Base-by-base conservation (phyloP, 2,797 vertebrate genomes). In the Fistularia commersonii region DNA sequence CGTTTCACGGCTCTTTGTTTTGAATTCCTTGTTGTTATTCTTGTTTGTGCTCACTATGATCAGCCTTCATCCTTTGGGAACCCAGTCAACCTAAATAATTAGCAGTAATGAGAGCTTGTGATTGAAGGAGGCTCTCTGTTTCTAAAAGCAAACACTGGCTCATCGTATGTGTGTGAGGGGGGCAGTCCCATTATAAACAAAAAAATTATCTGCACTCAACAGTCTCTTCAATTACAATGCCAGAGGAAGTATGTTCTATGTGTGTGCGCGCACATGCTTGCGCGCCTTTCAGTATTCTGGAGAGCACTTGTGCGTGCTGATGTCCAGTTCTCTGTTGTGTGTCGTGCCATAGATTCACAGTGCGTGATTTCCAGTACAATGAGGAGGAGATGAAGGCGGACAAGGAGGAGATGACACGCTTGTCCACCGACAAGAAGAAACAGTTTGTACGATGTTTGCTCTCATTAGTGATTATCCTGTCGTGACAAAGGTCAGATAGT, bases 371-470 rank as follows among this genome's bases (percentile, higher is more conserved):
- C 87, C 95, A 95, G 78, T 99, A 99, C 82, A 99, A 99, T 31
- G 97, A 98, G 83, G 96, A 97, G 64, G 97, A 99, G 79, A 91
- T 99, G 95, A 99, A 95, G 81, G 97, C 97, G 0, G 97, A 99
- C 83, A 99, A 99, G 84, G 97, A 99, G 67, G 97, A 99, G 87
- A 98, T 98, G 96, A 98, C 92, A 3, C 92, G 97, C 59, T 88
- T 99, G 61, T 98, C 93, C 56, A 98, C 97, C 1, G 97, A 99
- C 85, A 99, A 99, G 89, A 99, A 99, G 81, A 99, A 99, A 77
- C 97, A 99, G 83, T 99, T 98, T 94, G 97, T 99, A 93, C 46
- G 94, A 34, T 6, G 11, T n/a, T 11, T 6, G 31, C 9, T n/a
- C n/a, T n/a, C n/a, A n/a, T n/a, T n/a, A n/a, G n/a, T n/a, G n/a